Evolutionary conservation across 2,113 vertebrate species (phyloP).

Genomic region (Gila orcuttii): DNA sequence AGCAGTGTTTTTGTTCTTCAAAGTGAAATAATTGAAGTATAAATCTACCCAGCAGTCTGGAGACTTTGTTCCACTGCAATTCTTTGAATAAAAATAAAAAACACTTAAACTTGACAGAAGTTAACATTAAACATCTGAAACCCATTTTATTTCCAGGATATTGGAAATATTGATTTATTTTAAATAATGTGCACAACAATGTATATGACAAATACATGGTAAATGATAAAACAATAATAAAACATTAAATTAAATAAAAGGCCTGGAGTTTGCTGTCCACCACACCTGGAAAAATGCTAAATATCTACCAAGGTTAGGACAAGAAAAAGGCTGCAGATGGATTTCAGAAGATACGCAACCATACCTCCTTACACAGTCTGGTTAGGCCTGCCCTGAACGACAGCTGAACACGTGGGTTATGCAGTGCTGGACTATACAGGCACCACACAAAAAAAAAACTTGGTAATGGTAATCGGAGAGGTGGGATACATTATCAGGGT

Average conservation of each 20-base stretch:
- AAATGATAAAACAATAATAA: not conserved
- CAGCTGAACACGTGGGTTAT: not conserved
- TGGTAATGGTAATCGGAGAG: not conserved
- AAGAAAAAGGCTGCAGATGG: not conserved
- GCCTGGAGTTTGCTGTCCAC: not conserved
- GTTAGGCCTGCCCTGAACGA: not conserved
- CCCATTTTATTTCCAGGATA: not conserved
- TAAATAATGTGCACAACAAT: not conserved
- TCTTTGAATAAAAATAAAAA: not conserved
- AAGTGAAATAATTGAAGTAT: constrained; percentile 1
- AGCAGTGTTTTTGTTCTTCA: not conserved
- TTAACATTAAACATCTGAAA: not conserved
- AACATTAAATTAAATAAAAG: too few species aligned
- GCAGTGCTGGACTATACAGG: not conserved
- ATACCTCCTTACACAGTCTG: not conserved
- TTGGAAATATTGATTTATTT: not conserved
- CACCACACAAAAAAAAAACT: not conserved
- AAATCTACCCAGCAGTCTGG: not conserved
- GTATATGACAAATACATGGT: not conserved
- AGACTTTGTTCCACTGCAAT: not conserved
- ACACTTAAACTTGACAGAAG: not conserved
- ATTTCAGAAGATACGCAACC: not conserved
- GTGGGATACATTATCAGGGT: constrained; percentile 12
- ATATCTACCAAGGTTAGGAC: constrained; percentile 3
- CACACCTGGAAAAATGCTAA: not conserved